Percentiles rank a stretch among this genome's conserved stretches.
These are phyloP conservation scores for Cygnus olor DNA, from an alignment of 2,797 vertebrate species.

Conservation along the genomic window DNA sequence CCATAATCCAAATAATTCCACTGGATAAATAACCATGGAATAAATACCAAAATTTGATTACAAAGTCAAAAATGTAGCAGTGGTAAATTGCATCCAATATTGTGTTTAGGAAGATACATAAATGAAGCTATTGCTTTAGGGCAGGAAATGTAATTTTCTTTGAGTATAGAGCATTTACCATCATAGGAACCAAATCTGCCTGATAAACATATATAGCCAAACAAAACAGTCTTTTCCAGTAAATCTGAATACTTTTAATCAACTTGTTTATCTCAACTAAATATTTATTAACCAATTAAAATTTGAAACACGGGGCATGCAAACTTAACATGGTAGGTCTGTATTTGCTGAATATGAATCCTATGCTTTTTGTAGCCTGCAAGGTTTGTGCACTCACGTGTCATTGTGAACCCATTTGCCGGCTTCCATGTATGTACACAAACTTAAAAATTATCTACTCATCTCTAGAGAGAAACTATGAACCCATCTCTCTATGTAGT, in stretches of 20 bases:
- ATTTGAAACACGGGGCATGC: neutral
- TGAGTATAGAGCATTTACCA: constrained; percentile 6
- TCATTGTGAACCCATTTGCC: neutral
- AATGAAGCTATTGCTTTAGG: constrained; percentile 43
- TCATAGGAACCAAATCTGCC: neutral
- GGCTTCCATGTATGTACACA: fast-evolving
- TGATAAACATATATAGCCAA: constrained; percentile 6
- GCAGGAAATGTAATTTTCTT: constrained; percentile 54
- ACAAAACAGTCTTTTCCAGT: neutral
- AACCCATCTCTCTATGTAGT: fast-evolving
- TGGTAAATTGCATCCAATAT: neutral
- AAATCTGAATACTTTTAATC: constrained; percentile 23
- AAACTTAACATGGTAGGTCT: neutral
- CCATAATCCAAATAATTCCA: neutral
- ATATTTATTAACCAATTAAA: constrained; percentile 32
- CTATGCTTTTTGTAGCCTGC: neutral
- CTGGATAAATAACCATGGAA: neutral
- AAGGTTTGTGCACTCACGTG: neutral
- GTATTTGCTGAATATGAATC: neutral
- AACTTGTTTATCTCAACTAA: neutral
- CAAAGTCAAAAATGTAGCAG: constrained; percentile 6
- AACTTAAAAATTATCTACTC: neutral
- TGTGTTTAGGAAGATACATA: constrained; percentile 13
- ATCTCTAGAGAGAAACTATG: neutral
- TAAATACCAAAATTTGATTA: neutral